phyloP scores from a whole-genome alignment of 2,888 invertebrate species.

The Saturnia pavonia region DNA sequence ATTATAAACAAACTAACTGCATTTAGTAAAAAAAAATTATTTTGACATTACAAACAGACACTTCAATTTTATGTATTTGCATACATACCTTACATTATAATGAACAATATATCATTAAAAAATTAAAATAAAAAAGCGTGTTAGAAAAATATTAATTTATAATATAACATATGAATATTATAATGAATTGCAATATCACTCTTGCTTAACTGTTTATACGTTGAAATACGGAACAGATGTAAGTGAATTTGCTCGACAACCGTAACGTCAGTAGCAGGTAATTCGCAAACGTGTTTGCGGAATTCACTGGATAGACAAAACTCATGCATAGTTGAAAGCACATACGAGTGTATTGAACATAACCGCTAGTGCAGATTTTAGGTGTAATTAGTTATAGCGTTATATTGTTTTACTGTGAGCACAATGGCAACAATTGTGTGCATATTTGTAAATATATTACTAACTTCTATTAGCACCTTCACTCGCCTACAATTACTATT shows the following conservation, averaged over 20 bases:
- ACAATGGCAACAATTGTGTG: background rate
- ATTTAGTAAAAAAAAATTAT: too few species aligned
- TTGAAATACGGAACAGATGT: slow-evolving; percentile 27
- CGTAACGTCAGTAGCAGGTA: slow-evolving; percentile 39
- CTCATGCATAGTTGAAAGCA: slow-evolving; percentile 17
- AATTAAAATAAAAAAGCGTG: too few species aligned
- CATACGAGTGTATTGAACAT: slow-evolving; percentile 4
- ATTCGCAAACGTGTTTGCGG: slow-evolving; percentile 33
- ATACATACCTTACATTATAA: too few species aligned
- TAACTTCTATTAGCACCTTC: background rate
- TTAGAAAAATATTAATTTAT: too few species aligned
- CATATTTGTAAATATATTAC: background rate
- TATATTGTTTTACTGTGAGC: background rate
- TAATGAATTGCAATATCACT: background rate
- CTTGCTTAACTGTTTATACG: background rate
- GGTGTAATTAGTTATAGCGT: background rate
- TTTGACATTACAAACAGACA: too few species aligned
- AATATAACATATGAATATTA: background rate
- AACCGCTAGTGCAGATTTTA: background rate
- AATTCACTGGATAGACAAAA: slow-evolving; percentile 29
- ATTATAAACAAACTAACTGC: too few species aligned
- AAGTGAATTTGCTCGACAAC: slow-evolving; percentile 41
- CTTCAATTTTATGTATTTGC: too few species aligned
- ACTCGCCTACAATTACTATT: too few species aligned
- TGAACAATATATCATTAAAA: too few species aligned